phyloP scores from a whole-genome alignment of 2,113 vertebrate genomes.

The Motacilla alba region DNA sequence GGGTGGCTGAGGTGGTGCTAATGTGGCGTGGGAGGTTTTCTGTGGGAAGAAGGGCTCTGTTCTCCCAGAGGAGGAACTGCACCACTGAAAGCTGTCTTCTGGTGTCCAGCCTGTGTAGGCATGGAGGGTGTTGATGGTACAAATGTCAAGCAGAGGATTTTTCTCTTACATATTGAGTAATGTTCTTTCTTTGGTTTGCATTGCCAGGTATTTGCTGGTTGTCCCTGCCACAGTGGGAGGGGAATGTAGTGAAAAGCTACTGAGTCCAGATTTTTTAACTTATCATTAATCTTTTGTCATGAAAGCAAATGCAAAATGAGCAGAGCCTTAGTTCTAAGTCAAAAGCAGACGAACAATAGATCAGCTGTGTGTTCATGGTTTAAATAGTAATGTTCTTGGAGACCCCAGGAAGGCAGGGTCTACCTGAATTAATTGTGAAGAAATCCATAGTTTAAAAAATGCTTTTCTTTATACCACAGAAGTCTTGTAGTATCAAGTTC shows the following conservation, averaged over 20 bases:
- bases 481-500: background rate
- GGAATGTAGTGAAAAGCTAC: background rate
- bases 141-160: background rate
- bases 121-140: background rate
- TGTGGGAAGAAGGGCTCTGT: background rate
- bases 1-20: background rate
- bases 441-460: background rate
- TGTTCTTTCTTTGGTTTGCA: background rate
- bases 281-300: background rate
- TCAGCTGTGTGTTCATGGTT: background rate
- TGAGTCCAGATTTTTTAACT: background rate
- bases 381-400: background rate
- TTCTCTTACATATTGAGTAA: background rate
- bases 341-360: background rate
- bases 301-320: background rate
- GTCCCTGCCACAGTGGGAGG: background rate
- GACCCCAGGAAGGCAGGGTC: background rate
- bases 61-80: background rate
- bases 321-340: background rate
- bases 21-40: rapidly evolving
- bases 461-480: background rate
- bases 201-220: background rate
- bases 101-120: background rate
- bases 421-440: background rate
- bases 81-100: background rate